phyloP scores from a whole-genome alignment of 2,113 vertebrate genomes.

The Podarcis muralis region DNA sequence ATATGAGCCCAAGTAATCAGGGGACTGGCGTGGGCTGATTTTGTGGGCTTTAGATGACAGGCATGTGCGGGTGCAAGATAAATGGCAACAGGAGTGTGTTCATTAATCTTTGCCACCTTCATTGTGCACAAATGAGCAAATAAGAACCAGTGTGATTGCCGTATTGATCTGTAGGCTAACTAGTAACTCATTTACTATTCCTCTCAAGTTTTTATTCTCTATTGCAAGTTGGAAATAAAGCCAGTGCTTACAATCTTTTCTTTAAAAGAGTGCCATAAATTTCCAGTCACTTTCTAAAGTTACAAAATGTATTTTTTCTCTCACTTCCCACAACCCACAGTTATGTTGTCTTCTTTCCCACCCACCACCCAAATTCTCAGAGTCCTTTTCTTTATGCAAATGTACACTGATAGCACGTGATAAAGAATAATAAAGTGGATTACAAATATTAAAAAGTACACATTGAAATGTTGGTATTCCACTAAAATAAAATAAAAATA shows the following conservation, averaged over 20 bases:
- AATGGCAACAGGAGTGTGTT: not conserved
- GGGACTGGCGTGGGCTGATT: not conserved
- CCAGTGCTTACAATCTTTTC: not conserved
- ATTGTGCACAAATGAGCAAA: not conserved
- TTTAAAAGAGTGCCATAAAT: not conserved
- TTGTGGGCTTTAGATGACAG: not conserved
- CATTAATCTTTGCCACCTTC: conserved; percentile 13
- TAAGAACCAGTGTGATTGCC: not conserved
- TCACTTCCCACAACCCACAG: not conserved
- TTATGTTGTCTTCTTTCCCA: too few relatives aligned
- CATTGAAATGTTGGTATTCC: not conserved
- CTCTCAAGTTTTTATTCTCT: not conserved
- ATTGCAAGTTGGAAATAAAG: not conserved
- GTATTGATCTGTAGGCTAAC: not conserved
- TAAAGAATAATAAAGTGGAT: not conserved
- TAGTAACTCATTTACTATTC: not conserved
- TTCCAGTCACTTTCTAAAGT: not conserved
- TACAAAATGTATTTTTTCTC: not conserved
- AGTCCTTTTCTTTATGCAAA: not conserved
- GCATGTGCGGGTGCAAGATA: not conserved
- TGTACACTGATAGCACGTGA: not conserved
- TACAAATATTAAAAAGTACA: not conserved
- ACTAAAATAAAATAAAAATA: not conserved
- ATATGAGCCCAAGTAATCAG: not conserved
- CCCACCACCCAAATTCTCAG: too few relatives aligned